These are phyloP conservation scores for Muschampia plurimacula DNA, from an alignment of 2,888 invertebrate species.

Conservation along the genomic window DNA sequence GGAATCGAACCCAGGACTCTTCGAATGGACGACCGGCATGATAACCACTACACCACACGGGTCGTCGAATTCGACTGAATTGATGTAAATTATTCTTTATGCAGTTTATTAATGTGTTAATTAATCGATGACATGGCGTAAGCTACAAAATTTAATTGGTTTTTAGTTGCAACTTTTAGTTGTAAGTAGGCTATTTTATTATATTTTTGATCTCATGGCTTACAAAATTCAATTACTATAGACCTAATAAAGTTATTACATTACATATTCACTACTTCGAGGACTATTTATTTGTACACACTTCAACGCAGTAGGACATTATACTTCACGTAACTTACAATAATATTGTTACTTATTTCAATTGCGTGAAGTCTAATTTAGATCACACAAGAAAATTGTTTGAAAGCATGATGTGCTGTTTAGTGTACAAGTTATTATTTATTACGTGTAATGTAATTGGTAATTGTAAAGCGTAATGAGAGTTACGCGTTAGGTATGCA, in stretches of 20 bases:
- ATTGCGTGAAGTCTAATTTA: neutral
- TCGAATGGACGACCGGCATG: no score
- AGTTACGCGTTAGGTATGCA: slow-evolving; percentile 32
- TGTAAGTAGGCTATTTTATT: neutral
- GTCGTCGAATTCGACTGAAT: no score
- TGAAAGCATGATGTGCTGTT: neutral
- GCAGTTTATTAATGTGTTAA: no score
- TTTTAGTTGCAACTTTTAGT: no score
- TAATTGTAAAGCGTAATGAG: slow-evolving; percentile 35
- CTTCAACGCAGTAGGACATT: neutral
- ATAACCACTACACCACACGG: no score
- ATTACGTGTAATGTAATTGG: slow-evolving; percentile 35
- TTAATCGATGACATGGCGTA: no score
- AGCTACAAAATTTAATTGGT: no score
- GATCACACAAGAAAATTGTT: slow-evolving; percentile 7
- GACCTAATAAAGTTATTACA: slow-evolving; percentile 3
- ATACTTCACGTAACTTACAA: neutral
- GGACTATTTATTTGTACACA: neutral
- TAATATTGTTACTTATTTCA: neutral
- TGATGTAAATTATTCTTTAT: no score
- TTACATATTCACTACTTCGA: neutral
- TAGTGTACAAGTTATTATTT: slow-evolving; percentile 33
- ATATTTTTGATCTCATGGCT: neutral
- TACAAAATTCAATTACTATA: neutral
- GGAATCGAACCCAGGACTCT: no score